These are phyloP conservation scores for Macheiramphus alcinus DNA, from an alignment of 2,113 vertebrate species.

Conservation along the genomic window DNA sequence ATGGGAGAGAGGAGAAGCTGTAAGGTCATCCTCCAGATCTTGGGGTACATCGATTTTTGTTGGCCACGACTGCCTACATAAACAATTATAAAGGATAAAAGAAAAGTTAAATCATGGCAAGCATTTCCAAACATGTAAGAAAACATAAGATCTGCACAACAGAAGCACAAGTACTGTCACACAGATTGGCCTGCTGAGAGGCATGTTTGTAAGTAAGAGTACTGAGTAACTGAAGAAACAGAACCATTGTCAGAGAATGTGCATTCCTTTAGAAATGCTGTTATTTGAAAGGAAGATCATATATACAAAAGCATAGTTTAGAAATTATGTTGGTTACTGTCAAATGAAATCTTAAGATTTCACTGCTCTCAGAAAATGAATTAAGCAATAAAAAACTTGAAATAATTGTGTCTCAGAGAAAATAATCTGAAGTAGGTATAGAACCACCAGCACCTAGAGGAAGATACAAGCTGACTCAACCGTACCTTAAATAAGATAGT, in stretches of 20 bases:
- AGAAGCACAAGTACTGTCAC: not conserved
- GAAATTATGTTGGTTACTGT: not conserved
- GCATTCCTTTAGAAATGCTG: not conserved
- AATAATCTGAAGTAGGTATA: not conserved
- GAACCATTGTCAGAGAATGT: not conserved
- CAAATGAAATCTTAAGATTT: not conserved
- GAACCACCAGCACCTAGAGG: not conserved
- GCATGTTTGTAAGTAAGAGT: not conserved
- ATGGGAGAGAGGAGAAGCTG: slow-evolving; percentile 88
- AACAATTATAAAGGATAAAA: not conserved
- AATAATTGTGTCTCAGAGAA: not conserved
- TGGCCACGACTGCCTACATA: slow-evolving; percentile 91
- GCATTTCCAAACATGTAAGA: not conserved
- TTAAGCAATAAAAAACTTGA: not conserved
- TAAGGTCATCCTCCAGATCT: slow-evolving; percentile 93
- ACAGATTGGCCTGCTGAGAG: not conserved
- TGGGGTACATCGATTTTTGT: slow-evolving; percentile 93
- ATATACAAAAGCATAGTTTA: not conserved
- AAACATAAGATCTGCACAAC: not conserved
- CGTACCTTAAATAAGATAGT: not conserved
- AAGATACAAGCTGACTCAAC: not conserved
- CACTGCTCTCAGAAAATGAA: not conserved
- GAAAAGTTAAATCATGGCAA: not conserved
- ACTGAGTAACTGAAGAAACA: not conserved
- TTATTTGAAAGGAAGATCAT: not conserved